phyloP scores from a whole-genome alignment of 2,888 invertebrate genomes.

The Baronia brevicornis region DNA sequence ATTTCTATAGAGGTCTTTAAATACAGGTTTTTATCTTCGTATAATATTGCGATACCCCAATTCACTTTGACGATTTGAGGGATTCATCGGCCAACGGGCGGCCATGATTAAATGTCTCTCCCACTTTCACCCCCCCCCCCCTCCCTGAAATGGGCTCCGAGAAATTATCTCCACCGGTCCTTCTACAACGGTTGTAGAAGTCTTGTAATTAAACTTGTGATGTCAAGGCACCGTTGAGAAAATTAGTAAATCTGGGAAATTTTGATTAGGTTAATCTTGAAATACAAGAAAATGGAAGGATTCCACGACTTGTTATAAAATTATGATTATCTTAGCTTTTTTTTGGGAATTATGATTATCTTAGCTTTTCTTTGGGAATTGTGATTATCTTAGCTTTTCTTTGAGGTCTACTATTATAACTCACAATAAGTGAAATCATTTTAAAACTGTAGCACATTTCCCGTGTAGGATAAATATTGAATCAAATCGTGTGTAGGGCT shows the following conservation, averaged over 20 bases:
- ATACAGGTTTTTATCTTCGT: constrained; percentile 8
- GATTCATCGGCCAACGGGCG: constrained; percentile 18
- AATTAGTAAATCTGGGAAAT: constrained; percentile 14
- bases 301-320: too few relatives aligned
- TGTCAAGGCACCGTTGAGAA: constrained; percentile 18
- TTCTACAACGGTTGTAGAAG: constrained; percentile 42
- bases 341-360: too few relatives aligned
- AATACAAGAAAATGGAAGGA: too few relatives aligned
- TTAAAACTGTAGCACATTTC: too few relatives aligned
- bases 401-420: too few relatives aligned
- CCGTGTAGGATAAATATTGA: too few relatives aligned
- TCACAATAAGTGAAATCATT: too few relatives aligned
- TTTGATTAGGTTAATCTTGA: too few relatives aligned
- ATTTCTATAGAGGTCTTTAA: constrained; percentile 7
- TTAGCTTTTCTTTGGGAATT: too few relatives aligned
- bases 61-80: constrained; percentile 15
- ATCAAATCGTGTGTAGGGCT: too few relatives aligned
- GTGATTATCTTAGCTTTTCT: too few relatives aligned
- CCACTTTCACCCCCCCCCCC: constrained; percentile 21
- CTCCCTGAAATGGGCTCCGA: constrained; percentile 52
- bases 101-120: constrained; percentile 53
- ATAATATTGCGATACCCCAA: constrained; percentile 15
- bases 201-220: constrained; percentile 54
- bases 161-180: constrained; percentile 53
- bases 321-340: too few relatives aligned